A percentile compares a stretch with the other conserved stretches of the same genome.
Evolutionary conservation across 2,888 invertebrate species (phyloP).

Genomic region (Papilio elwesi): DNA sequence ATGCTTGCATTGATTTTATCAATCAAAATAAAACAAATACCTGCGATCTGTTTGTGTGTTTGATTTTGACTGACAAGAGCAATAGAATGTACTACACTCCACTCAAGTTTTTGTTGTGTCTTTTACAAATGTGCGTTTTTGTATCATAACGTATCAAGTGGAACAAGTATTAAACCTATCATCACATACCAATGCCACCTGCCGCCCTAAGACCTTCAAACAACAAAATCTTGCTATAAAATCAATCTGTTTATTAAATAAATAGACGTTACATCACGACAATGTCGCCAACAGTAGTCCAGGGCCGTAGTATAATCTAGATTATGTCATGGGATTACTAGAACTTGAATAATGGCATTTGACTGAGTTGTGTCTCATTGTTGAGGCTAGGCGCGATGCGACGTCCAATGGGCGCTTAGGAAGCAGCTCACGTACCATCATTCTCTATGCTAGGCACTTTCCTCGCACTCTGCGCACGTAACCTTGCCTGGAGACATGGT

Average conservation of each 20-base stretch:
- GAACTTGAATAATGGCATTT: conserved; percentile 74
- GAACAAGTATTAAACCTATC: too few species aligned
- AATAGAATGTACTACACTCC: neutral
- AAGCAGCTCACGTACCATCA: conserved; percentile 64
- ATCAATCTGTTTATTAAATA: neutral
- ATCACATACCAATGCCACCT: too few species aligned
- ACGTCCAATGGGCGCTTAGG: conserved; percentile 50
- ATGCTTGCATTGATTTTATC: conserved; percentile 7
- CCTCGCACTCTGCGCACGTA: conserved; percentile 59
- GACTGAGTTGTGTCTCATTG: conserved; percentile 63
- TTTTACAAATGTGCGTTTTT: neutral
- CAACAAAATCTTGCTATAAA: too few species aligned
- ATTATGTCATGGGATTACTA: conserved; percentile 81
- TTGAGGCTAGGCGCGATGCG: conserved; percentile 52
- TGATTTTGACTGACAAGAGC: neutral
- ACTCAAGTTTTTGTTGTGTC: neutral
- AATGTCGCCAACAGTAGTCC: conserved; percentile 24
- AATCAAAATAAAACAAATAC: neutral
- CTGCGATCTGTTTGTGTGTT: neutral
- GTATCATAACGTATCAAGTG: too few species aligned
- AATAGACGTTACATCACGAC: conserved; percentile 12
- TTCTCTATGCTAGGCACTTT: conserved; percentile 73
- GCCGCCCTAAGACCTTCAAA: too few species aligned
- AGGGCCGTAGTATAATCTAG: conserved; percentile 58
- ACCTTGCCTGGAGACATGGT: conserved; percentile 67